Conservation (phyloP, 1,140 invertebrate species). For the Ditylenchus dipsaci region DNA sequence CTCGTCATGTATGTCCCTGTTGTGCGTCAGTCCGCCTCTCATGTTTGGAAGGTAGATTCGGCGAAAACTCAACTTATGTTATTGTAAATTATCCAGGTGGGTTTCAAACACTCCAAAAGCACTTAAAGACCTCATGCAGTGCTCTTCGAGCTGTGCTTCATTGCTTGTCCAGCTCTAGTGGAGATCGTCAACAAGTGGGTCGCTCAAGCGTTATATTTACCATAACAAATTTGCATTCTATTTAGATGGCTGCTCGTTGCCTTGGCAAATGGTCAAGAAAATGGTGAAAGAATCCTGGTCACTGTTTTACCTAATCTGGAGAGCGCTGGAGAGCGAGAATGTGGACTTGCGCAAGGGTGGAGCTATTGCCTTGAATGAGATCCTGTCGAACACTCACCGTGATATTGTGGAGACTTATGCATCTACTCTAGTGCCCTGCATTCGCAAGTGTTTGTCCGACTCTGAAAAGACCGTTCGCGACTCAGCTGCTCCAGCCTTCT, state of each 20-base stretch:
- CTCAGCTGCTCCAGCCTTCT: conserved; percentile 92
- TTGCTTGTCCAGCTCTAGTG: conserved; percentile 69
- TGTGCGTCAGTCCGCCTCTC: conserved; percentile 80
- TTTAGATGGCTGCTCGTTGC: conserved; percentile 82
- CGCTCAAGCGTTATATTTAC: conserved; percentile 4
- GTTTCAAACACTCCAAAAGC: conserved; percentile 71
- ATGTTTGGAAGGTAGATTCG: conserved; percentile 58
- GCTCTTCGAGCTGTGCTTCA: conserved; percentile 72
- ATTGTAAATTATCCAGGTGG: conserved; percentile 3
- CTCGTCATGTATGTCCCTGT: conserved; percentile 89
- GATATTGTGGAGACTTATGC: conserved; percentile 83
- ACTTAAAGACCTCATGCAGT: conserved; percentile 89
- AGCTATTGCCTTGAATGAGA: conserved; percentile 94
- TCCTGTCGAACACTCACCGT: conserved; percentile 88
- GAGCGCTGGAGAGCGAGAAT: conserved; percentile 78
- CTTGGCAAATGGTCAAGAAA: conserved; percentile 91
- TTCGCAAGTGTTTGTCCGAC: conserved; percentile 35
- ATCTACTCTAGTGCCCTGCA: conserved; percentile 89
- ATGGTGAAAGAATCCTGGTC: conserved; percentile 88
- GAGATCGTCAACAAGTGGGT: conserved; percentile 49
- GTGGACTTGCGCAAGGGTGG: conserved; percentile 88
- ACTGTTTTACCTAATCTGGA: conserved; percentile 95
- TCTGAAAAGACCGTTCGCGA: conserved; percentile 68
- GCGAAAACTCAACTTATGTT: too few relatives aligned
- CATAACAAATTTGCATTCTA: conserved; percentile 3